phyloP scores from a whole-genome alignment of 1,140 invertebrate species.

The Ceratitis capitata region DNA sequence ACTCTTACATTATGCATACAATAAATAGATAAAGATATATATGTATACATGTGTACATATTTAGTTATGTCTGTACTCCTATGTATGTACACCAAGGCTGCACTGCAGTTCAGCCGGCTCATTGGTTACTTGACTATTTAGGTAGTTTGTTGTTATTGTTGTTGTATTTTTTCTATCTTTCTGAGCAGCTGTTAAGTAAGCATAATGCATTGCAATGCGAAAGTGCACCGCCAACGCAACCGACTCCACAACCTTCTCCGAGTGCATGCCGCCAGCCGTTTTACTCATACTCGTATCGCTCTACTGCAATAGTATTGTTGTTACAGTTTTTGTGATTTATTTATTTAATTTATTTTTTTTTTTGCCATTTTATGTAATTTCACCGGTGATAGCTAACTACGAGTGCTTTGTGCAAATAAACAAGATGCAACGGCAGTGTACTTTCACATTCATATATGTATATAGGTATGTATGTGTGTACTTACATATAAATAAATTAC shows the following conservation, averaged over 20 bases:
- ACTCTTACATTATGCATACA: neutral
- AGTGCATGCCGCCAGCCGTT: neutral
- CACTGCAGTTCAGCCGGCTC: neutral
- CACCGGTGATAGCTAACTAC: neutral
- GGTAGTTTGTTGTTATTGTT: neutral
- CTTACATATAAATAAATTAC: neutral
- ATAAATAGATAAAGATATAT: neutral
- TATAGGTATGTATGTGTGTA: neutral
- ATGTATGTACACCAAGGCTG: no score
- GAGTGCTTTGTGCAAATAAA: slow-evolving; percentile 26
- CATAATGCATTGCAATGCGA: neutral
- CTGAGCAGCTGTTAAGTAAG: slow-evolving; percentile 6
- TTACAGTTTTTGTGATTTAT: neutral
- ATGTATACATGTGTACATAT: neutral
- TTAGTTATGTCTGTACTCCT: neutral
- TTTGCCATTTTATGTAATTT: neutral
- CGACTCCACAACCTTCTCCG: neutral
- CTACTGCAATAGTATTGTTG: neutral
- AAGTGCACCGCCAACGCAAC: neutral
- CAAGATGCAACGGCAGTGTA: neutral
- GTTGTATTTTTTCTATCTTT: no score
- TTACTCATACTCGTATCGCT: neutral
- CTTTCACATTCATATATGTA: neutral
- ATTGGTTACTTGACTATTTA: neutral
- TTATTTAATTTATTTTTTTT: neutral